Conservation (phyloP, 2,113 vertebrate species). For the Cervus canadensis region DNA sequence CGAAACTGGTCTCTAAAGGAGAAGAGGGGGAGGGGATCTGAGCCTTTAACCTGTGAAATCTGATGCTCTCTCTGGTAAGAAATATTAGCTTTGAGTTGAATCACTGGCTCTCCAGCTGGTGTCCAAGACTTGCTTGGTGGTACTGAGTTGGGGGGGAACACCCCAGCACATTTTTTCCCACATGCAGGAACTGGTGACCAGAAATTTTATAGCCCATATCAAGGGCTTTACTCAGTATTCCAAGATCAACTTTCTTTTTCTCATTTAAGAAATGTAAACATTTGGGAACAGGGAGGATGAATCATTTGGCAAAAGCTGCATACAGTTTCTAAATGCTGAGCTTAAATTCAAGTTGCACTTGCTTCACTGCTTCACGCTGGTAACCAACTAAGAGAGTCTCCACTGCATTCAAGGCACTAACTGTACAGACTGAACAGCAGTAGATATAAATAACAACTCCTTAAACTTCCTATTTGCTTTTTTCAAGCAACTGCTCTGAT, state of each 20-base stretch:
- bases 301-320: not conserved
- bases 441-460: not conserved
- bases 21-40: not conserved
- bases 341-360: not conserved
- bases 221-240: not conserved
- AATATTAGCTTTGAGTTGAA: not conserved
- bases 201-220: not conserved
- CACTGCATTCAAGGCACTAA: too few species aligned
- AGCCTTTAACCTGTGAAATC: not conserved
- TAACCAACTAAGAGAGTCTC: not conserved
- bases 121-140: not conserved
- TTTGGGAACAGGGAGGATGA: not conserved
- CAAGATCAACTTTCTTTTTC: not conserved
- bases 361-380: not conserved
- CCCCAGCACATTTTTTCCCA: not conserved
- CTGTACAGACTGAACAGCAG: not conserved
- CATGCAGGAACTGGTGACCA: not conserved
- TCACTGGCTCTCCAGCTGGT: not conserved
- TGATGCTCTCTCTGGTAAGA: too few species aligned
- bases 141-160: not conserved
- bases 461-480: not conserved
- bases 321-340: not conserved
- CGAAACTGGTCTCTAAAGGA: not conserved
- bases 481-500: not conserved
- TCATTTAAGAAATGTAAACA: not conserved